These are phyloP conservation scores for Drosophila meridionalis DNA, from an alignment of 2,888 invertebrate genomes.

Conservation along the genomic window DNA sequence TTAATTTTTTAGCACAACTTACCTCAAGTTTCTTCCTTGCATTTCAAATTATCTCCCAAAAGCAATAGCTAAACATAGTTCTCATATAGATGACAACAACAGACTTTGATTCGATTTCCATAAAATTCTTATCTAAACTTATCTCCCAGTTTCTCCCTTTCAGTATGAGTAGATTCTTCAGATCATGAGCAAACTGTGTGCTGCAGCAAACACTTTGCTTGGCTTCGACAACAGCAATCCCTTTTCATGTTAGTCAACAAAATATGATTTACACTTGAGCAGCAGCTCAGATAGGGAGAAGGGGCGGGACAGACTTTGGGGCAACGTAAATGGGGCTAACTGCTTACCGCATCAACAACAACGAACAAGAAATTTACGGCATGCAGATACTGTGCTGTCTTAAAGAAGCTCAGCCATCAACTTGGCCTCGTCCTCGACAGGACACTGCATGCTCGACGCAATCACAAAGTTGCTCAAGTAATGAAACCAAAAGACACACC, in stretches of 20 bases:
- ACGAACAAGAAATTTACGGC: slow-evolving; percentile 33
- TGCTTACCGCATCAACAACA: slow-evolving; percentile 59
- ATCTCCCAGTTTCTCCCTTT: not conserved
- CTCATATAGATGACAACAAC: no score
- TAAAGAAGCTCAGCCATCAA: slow-evolving; percentile 12
- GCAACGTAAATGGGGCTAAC: slow-evolving; percentile 55
- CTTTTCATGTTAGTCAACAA: slow-evolving; percentile 1
- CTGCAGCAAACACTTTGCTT: slow-evolving; percentile 1
- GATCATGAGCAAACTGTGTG: not conserved
- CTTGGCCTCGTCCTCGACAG: slow-evolving; percentile 11
- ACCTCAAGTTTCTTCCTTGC: not conserved
- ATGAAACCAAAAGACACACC: slow-evolving; percentile 36
- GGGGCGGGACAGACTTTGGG: not conserved
- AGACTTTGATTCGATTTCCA: not conserved
- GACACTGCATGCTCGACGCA: slow-evolving; percentile 24
- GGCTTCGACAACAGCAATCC: slow-evolving; percentile 3
- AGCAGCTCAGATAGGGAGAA: not conserved
- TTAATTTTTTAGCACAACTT: not conserved
- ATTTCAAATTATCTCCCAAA: not conserved
- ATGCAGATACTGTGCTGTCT: slow-evolving; percentile 21
- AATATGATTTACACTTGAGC: slow-evolving; percentile 20
- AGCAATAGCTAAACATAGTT: not conserved
- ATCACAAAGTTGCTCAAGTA: slow-evolving; percentile 46
- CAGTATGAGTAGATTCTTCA: not conserved
- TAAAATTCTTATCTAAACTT: not conserved